Evolutionary conservation across 1,140 invertebrate species (phyloP).

Genomic region (Drosophila teissieri): DNA sequence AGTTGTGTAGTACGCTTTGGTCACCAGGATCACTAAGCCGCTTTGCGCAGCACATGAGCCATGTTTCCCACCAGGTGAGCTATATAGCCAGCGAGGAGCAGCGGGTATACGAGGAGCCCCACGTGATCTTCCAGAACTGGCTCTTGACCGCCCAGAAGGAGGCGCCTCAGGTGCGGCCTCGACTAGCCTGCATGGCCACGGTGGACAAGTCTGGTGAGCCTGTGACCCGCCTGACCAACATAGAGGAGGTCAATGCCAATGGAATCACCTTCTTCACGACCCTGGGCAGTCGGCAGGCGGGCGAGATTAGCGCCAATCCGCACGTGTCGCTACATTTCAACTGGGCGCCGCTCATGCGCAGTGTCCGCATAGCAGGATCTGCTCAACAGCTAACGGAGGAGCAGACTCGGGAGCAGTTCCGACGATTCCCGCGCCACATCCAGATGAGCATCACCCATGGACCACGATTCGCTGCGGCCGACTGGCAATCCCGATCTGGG

Average conservation of each 20-base stretch:
- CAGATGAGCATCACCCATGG: slow-evolving; percentile 43
- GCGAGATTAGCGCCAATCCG: slow-evolving; percentile 92
- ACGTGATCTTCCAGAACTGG: slow-evolving; percentile 55
- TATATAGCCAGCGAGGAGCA: slow-evolving; percentile 15
- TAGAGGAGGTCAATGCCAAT: slow-evolving; percentile 90
- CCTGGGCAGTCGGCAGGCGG: slow-evolving; percentile 91
- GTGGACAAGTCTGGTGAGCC: slow-evolving; percentile 90
- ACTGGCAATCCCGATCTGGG: background rate
- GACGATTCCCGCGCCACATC: slow-evolving; percentile 44
- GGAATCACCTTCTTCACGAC: slow-evolving; percentile 94
- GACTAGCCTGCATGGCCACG: slow-evolving; percentile 94
- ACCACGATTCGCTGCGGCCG: slow-evolving; percentile 21
- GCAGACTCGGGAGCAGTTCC: slow-evolving; percentile 47
- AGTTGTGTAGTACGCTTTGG: background rate
- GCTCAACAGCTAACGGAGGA: slow-evolving; percentile 81
- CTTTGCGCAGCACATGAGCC: background rate
- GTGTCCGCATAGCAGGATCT: slow-evolving; percentile 93
- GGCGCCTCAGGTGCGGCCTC: slow-evolving; percentile 86
- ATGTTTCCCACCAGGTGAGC: background rate
- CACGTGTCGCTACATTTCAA: slow-evolving; percentile 94
- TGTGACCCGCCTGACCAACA: slow-evolving; percentile 90
- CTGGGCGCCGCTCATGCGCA: slow-evolving; percentile 92
- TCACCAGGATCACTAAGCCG: slow-evolving; percentile 6
- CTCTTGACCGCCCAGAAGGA: slow-evolving; percentile 26
- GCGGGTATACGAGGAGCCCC: slow-evolving; percentile 45